Conservation (phyloP, 2,113 vertebrate genomes). For the human region DNA sequence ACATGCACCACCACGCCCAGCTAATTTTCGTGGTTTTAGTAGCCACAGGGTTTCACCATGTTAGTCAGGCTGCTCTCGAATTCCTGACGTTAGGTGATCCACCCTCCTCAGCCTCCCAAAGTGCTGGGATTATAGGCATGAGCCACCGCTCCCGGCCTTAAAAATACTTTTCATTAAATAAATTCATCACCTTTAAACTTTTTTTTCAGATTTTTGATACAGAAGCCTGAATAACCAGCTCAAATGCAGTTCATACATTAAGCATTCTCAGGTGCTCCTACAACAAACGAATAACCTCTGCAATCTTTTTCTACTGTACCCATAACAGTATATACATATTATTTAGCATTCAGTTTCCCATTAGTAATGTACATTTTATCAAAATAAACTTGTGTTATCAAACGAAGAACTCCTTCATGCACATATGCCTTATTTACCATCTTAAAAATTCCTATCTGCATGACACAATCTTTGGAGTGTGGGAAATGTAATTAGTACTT, state of each 20-base stretch:
- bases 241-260: background rate
- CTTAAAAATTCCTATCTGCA: background rate
- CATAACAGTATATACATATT: background rate
- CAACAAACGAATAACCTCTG: background rate
- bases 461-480: background rate
- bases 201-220: background rate
- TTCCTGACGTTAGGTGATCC: too few relatives aligned
- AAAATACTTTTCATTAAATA: slow-evolving; percentile 8
- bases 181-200: background rate
- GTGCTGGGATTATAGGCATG: too few relatives aligned
- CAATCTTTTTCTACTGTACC: background rate
- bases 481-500: background rate
- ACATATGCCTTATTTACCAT: background rate
- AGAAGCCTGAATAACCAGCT: background rate
- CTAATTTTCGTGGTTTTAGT: too few relatives aligned
- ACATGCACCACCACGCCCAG: too few relatives aligned
- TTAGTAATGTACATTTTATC: background rate
- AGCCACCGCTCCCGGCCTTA: background rate
- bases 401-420: background rate
- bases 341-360: background rate
- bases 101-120: too few relatives aligned
- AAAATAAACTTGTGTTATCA: background rate
- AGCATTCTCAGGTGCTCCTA: background rate
- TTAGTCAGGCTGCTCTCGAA: too few relatives aligned
- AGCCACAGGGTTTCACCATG: too few relatives aligned